A percentile compares a stretch with the other conserved stretches of the same genome.
Conservation (phyloP, 2,888 invertebrate genomes). For the Diogma glabrata region DNA sequence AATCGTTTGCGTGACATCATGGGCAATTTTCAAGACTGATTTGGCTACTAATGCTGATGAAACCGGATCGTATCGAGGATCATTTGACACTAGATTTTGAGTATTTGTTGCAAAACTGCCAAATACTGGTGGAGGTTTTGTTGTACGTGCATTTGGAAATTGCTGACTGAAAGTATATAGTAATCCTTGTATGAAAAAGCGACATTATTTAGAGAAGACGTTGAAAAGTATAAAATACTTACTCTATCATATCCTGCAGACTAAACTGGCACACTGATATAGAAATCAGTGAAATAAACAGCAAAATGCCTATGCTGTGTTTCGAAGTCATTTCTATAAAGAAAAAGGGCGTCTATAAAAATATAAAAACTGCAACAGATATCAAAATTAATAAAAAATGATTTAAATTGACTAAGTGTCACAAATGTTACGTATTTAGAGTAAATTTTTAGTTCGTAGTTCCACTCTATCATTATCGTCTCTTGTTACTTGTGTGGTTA, state of each 20-base stretch:
- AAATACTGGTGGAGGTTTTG: constrained; percentile 4
- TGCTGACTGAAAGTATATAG: neutral
- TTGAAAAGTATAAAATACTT: neutral
- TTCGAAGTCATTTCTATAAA: constrained; percentile 4
- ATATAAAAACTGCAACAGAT: too few relatives aligned
- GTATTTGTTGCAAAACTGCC: too few relatives aligned
- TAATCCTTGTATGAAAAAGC: too few relatives aligned
- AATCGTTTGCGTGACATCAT: neutral
- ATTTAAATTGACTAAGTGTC: too few relatives aligned
- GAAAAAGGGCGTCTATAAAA: too few relatives aligned
- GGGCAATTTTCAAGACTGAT: neutral
- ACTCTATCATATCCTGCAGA: constrained; percentile 1
- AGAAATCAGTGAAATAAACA: neutral
- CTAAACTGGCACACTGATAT: neutral
- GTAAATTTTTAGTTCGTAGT: too few relatives aligned
- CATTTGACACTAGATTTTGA: neutral
- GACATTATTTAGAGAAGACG: neutral
- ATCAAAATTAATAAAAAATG: too few relatives aligned
- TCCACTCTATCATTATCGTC: too few relatives aligned
- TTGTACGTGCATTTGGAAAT: neutral
- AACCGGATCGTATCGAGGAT: neutral
- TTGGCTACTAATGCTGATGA: constrained; percentile 1
- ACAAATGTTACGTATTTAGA: too few relatives aligned
- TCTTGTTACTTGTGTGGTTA: too few relatives aligned
- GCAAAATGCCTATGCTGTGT: constrained; percentile 1